Conservation (phyloP, 1,140 invertebrate species). For the Holotrichia oblita region DNA sequence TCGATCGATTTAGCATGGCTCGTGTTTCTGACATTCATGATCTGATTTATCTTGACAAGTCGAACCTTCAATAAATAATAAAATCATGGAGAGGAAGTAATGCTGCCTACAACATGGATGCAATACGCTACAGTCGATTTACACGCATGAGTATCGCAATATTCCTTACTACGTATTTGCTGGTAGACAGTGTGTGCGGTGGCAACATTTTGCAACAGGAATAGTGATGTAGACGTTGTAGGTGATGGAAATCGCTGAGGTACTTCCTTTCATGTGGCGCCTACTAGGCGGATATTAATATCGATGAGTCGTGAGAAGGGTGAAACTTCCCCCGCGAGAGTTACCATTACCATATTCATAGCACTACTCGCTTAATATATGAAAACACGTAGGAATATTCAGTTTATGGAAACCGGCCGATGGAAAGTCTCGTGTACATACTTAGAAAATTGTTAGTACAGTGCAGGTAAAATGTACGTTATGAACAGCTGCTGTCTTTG, state of each 20-base stretch:
- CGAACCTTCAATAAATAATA: not conserved
- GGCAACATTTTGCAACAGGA: not conserved
- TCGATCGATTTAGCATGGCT: conserved; percentile 20
- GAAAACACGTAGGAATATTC: not conserved
- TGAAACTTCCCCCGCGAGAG: conserved; percentile 4
- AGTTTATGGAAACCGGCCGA: not conserved
- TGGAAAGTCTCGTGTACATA: not conserved
- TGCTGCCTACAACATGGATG: not conserved
- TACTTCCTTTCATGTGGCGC: conserved; percentile 35
- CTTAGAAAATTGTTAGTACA: not conserved
- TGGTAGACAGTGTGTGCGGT: not conserved
- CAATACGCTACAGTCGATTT: conserved; percentile 9
- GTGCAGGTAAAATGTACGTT: not conserved
- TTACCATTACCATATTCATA: conserved; percentile 31
- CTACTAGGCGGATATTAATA: conserved; percentile 31
- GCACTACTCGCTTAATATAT: not conserved
- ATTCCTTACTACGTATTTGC: not conserved
- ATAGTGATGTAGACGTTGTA: not conserved
- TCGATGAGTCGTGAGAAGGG: conserved; percentile 11
- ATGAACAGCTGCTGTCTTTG: not conserved
- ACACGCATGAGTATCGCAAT: not conserved
- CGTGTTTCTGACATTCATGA: conserved; percentile 9
- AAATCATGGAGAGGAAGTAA: conserved; percentile 14
- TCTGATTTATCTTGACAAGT: conserved; percentile 16
- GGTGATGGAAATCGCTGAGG: not conserved